Evolutionary conservation across 1,140 invertebrate genomes (phyloP), one percentile per base, ranked within the genome.

Genomic region (Drosophila funebris): DNA sequence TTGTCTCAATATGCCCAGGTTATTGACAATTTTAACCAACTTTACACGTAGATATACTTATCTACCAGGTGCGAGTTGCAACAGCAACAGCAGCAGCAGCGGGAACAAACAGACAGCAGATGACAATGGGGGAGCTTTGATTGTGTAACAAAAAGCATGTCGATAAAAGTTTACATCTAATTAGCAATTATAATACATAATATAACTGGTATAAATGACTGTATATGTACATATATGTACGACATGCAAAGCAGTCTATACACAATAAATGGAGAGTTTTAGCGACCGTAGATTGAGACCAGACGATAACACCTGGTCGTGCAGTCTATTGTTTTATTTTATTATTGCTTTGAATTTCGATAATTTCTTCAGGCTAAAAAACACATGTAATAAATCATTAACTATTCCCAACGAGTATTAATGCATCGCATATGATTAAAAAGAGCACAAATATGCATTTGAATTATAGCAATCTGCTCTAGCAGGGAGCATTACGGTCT

Each of bases 1-100:
- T 68, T 48, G 58, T 63, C 53, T 56, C 71, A 76, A 83, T 78
- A 71, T 62, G 57, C 9, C 29, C 27, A 46, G 48, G 22, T 71
- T 63, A 69, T 68, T 77, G 58, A 33, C 48, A 53, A 73, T 54
- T 60, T 41, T 4, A 54, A 27, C 9, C 11, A 53, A 53, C 46
- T 54, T 63, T 29, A 6, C 13, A 9, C 48, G 9, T 13, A 39
- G 41, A 58, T 29, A 41, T n/a, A n/a, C n/a, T n/a, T n/a, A n/a
- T 27, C 13, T 33, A 1, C 14, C 3, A 3, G 41, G 14, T 14
- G 8, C 31, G 11, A 48, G 33, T 14, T 37, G 16, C 11, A 14
- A 43, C 1, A 27, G n/a, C n/a, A n/a, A n/a, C n/a, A n/a, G n/a
- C n/a, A n/a, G n/a, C n/a, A n/a, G n/a, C n/a, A n/a, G n/a, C n/a